A percentile compares a stretch with the other conserved stretches of the same genome.
phyloP scores from a whole-genome alignment of 2,113 vertebrate genomes.

The Bungarus multicinctus region DNA sequence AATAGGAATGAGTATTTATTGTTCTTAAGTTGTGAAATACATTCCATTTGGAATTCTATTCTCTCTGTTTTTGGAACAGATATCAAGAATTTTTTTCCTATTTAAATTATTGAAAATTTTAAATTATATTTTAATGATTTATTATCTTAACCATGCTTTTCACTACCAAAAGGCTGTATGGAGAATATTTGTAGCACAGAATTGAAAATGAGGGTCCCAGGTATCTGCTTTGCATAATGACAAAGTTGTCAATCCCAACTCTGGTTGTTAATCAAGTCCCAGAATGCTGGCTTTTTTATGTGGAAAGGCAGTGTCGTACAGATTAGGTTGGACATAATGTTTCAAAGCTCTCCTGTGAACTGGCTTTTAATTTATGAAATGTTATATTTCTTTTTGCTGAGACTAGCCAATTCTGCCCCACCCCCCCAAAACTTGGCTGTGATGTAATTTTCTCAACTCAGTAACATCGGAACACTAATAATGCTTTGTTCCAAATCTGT shows the following conservation, averaged over 20 bases:
- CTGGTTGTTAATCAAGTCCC: not conserved
- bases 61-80: not conserved
- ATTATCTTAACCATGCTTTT: not conserved
- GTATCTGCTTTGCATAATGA: not conserved
- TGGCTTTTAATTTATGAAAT: not conserved
- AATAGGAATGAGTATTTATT: not conserved
- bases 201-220: not conserved
- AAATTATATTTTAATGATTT: not conserved
- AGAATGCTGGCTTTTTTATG: not conserved
- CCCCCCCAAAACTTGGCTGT: not conserved
- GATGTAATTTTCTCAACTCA: not conserved
- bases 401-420: not conserved
- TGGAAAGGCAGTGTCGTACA: not conserved
- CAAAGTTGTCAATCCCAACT: not conserved
- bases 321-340: not conserved
- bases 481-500: not conserved
- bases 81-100: not conserved
- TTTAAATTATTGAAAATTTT: not conserved
- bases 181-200: not conserved
- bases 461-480: not conserved
- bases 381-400: not conserved
- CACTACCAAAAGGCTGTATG: not conserved
- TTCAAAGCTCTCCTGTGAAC: not conserved
- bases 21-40: not conserved
- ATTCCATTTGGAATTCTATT: not conserved